Conservation (phyloP, 2,113 vertebrate species). For the Lathamus discolor region DNA sequence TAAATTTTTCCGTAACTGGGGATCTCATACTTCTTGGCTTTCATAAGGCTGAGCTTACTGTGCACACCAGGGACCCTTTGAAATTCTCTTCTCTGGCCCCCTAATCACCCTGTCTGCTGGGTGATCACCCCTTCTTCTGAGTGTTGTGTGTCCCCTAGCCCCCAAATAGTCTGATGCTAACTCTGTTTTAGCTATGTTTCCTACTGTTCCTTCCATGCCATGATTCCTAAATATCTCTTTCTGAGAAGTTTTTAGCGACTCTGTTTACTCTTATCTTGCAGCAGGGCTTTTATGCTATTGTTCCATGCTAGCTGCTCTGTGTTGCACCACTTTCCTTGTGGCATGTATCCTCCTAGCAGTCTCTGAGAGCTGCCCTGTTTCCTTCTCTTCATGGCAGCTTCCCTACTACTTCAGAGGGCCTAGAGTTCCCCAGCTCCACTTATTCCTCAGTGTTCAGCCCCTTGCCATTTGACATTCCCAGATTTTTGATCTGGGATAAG, state of each 20-base stretch:
- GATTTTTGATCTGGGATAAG: neutral
- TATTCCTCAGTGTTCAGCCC: neutral
- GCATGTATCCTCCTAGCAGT: neutral
- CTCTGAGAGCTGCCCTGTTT: neutral
- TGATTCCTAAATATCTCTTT: neutral
- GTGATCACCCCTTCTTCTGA: neutral
- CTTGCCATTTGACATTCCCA: neutral
- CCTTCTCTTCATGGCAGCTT: neutral
- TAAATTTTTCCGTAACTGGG: conserved; percentile 7
- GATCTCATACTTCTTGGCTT: neutral
- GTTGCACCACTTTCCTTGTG: neutral
- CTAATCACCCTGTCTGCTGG: too few species aligned
- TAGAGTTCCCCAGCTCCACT: neutral
- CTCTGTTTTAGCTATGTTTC: neutral
- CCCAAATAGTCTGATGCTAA: neutral
- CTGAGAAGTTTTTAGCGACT: neutral
- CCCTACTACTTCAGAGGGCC: neutral
- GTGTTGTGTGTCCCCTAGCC: neutral
- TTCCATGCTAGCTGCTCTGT: neutral
- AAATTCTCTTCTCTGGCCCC: neutral
- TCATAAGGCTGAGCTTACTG: neutral
- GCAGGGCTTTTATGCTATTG: neutral
- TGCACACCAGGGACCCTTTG: neutral
- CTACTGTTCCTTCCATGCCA: neutral
- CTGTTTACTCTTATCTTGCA: neutral